Evolutionary conservation across 2,113 vertebrate genomes (phyloP), one percentile per base, ranked within the genome.

Genomic region (Asarcornis scutulata): DNA sequence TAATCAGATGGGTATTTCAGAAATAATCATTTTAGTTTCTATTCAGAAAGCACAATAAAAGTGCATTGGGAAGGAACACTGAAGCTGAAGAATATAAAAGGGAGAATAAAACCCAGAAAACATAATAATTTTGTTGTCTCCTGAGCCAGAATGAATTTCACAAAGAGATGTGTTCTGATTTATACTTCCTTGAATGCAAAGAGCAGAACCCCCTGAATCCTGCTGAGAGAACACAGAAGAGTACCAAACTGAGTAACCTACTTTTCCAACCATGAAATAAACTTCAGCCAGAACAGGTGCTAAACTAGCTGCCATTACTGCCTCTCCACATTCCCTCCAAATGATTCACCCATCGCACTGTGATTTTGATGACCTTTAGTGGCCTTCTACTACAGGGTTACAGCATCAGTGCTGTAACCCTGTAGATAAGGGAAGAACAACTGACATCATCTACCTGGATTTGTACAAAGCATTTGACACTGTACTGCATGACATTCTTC

Each of bases 1-100:
- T 92, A 96, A 82, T 96, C 90, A 76, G 44, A 86, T 69, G 31
- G 7, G 8, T 89, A 73, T 83, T 85, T 96, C 58, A 88, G 53
- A 95, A 91, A 60, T 88, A 85, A 93, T 18, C 22, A 40, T 80
- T 94, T 96, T 40, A 73, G 29, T 62, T 89, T n/a, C 44, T 86
- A 44, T 76, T 91, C 79, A 93, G 53, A 91, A 93, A 89, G 56
- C 9, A 76, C 42, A 89, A 76, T 53, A 76, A 69, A 89, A 68
- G 7, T 73, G 29, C 44, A 62, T 66, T 69, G 58, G 17, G 20
- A 7, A 83, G 48, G 29, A 89, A 86, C 20, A 31, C 5, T 56
- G 50, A 76, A 87, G 17, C 26, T 79, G 48, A 75, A 76, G 59
- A 62, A 89, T 94, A 87, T 82, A 79, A 87, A 87, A 87, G 32